Evolutionary conservation across 2,888 invertebrate species (phyloP).

Genomic region (Mesorhabditis sp.): DNA sequence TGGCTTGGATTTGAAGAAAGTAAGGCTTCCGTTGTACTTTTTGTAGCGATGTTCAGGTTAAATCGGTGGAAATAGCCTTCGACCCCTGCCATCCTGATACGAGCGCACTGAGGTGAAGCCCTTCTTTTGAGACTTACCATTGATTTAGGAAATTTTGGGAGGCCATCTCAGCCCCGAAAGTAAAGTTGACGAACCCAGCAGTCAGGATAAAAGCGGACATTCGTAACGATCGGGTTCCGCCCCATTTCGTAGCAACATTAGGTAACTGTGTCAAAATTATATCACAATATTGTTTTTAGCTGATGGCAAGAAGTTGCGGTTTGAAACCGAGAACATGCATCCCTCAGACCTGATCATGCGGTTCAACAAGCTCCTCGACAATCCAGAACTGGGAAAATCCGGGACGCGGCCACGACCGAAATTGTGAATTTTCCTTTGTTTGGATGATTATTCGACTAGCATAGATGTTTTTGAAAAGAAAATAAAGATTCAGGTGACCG

Average conservation of each 20-base stretch:
- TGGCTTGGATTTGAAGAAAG: conserved; percentile 42
- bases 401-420: conserved; percentile 41
- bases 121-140: background rate
- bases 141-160: conserved; percentile 49
- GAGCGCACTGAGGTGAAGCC: background rate
- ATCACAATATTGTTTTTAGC: conserved; percentile 23
- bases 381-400: conserved; percentile 49
- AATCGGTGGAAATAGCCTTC: conserved; percentile 46
- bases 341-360: conserved; percentile 49
- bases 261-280: conserved; percentile 25
- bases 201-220: conserved; percentile 40
- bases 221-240: conserved; percentile 45
- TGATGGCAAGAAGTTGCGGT: conserved; percentile 44
- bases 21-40: conserved; percentile 10
- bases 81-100: conserved; percentile 50
- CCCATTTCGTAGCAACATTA: conserved; percentile 50
- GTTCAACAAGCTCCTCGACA: conserved; percentile 51
- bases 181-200: conserved; percentile 47
- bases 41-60: conserved; percentile 25
- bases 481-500: background rate
- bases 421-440: conserved; percentile 17
- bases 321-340: conserved; percentile 51
- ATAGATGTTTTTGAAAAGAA: conserved; percentile 7
- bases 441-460: conserved; percentile 5
- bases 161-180: conserved; percentile 41